Base-by-base conservation (phyloP, 2,888 invertebrate genomes). In the Drosophila helvetica region DNA sequence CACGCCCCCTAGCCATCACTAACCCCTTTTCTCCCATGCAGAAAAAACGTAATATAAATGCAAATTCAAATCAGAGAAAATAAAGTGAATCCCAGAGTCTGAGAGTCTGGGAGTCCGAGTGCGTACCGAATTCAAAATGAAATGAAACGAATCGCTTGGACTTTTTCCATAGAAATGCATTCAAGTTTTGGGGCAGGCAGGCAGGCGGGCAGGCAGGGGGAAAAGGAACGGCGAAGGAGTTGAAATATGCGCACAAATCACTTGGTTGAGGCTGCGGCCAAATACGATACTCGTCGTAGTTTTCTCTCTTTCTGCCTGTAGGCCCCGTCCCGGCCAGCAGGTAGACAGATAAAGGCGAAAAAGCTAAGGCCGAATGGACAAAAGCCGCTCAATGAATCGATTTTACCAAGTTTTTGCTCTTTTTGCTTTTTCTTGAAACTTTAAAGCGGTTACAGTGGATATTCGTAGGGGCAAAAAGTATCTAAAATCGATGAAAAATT, bases 81-180 rank as follows among this genome's bases (percentile, higher is more conserved):
- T 62, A 57, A 56, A 67, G 67, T 50, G 61, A 50, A 51, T 54
- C 65, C 7, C 15, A 45, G 27, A 8, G 25, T 7, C 25, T 25
- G 6, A 1, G 66, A 66, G 48, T 9, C 65, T 27, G 51, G 53
- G 56, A 58, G 71, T 73, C 71, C 69, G 70, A 70, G 75, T 85
- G 83, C 88, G 88, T 85, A 79, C 64, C 80, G 83, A 84, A 86
- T 88, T 86, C 74, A 80, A 88, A 88, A 84, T 88, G 78, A 87
- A 82, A 75, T 79, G 86, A 86, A 84, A 73, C 83, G 83, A 88
- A 82, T 88, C 75, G 73, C 52, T 66, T 50, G 55, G 56, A 46
- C 60, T 62, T 60, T 72, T 86, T 76, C 80, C 72, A 85, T 68
- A 57, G 80, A 88, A 82, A 88, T 73, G 82, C 75, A 82, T 78